Base-by-base conservation (phyloP, 37 sponge, comb jelly and placozoan species). In the Diacarnus erythraeanus region DNA sequence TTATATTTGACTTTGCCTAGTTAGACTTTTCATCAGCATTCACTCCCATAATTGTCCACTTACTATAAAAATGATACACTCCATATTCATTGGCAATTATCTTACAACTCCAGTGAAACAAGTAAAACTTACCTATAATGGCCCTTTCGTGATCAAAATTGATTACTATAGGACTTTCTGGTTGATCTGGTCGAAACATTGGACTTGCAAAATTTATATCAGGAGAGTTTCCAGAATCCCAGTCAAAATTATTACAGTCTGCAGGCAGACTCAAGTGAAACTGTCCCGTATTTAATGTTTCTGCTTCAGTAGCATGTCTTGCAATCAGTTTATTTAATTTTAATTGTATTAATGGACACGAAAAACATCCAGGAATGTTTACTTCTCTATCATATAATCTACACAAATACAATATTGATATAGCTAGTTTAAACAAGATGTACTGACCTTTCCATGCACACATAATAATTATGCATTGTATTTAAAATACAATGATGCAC, bases 121-220 rank as follows among this genome's bases (percentile, higher is more conserved):
- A 2, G 2, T 20, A 64, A 68, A 2, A 33, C 69, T 69, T 31
- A 91, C 91, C 91, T 37, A 75, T 22, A 0, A 71, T 69, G 34
- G 87, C 87, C 64, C 61, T 59, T 20, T 42, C 65, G 12, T 81
- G 60, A 35, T 91, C 87, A 57, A 86, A 82, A 3, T 86, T 77
- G 29, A 86, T 25, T n/a, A 82, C 76, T 0, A 91, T 61, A 20
- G 86, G 91, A 64, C 87, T 91, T 26, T 66, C 80, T 3, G 69
- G 69, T 41, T 63, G 59, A 5, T 8, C 47, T 10, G 82, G 82
- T 39, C 75, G 35, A 57, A 89, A 89, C 22, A 27, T 80, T 17
- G 80, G 80, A 18, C 65, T 38, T 18, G 74, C 39, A 0, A 82
- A 73, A 8, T 37, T 23, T 2, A 26, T 12, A 29, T 2, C 17